Base-by-base conservation (phyloP, 2,888 invertebrate genomes). In the Lycophotia porphyrea region DNA sequence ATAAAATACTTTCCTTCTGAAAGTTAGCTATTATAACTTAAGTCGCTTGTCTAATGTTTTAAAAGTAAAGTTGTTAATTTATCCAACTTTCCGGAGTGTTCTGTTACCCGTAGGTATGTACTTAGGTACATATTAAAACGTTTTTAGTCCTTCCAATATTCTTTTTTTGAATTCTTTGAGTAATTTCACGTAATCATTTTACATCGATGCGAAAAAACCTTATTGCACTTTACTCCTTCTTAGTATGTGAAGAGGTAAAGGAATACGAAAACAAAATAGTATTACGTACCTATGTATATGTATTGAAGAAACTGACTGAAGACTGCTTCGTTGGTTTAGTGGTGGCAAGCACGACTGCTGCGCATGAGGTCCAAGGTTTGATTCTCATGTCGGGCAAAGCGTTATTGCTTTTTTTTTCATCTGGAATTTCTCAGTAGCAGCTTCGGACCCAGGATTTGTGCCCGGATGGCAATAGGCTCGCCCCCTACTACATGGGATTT, bases 11-110 rank as follows among this genome's bases (percentile, higher is more conserved):
- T 60, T 70, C 44, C 76, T 76, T 63, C 55, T 67, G 63, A 42
- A 70, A 58, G 80, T 77, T 66, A 36, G 61, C 55, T 44, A 60
- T 39, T 83, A 68, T 79, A 72, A 83, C 58, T 83, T 83, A 18
- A 21, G 34, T 63, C 21, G 27, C 52, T 64, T 71, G 68, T 47
- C 66, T 80, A 44, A 65, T 47, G 49, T 71, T 71, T 65, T 60
- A 61, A 65, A 27, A 75, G 70, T 67, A 60, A 71, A 67, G 55
- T 83, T 31, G 47, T 64, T 77, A 65, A 82, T 60, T 52, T 52
- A 31, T 44, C 27, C 31, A 68, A 69, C 63, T 77, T 68, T 47
- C 15, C 9, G 21, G 31, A 71, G 49, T 44, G 31, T 39, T 47
- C 13, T 39, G 5, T 1, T 64, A n/a, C 7, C 36, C 15, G 24